phyloP scores from a whole-genome alignment of 2,113 vertebrate genomes.

The Tyto alba region DNA sequence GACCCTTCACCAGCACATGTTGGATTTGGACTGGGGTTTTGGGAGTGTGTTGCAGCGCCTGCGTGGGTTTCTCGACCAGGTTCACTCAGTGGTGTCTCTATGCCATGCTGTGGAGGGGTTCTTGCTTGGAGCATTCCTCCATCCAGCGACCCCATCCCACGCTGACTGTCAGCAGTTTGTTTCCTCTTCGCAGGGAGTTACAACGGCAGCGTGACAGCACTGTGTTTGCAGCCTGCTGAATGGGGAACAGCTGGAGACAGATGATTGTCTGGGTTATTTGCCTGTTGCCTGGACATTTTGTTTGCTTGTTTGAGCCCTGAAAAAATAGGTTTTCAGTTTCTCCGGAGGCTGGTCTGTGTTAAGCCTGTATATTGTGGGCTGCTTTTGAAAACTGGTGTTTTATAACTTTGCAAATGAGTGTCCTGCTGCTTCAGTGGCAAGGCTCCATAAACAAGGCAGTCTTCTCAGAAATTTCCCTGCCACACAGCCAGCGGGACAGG shows the following conservation, averaged over 20 bases:
- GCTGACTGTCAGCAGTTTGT: background rate
- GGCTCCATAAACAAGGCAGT: background rate
- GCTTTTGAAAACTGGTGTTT: slow-evolving; percentile 26
- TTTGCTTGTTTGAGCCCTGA: slow-evolving; percentile 28
- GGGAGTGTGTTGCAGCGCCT: background rate
- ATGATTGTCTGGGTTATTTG: slow-evolving; percentile 52
- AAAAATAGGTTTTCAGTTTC: slow-evolving; percentile 34
- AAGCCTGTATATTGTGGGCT: background rate
- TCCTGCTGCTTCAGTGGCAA: slow-evolving; percentile 17
- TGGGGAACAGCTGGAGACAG: slow-evolving; percentile 51
- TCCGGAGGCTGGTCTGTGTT: background rate
- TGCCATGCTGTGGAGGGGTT: background rate
- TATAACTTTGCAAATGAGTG: slow-evolving; percentile 50
- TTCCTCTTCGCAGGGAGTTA: background rate
- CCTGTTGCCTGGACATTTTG: slow-evolving; percentile 39
- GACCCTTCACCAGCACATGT: background rate
- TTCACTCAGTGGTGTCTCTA: background rate
- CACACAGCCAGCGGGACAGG: background rate
- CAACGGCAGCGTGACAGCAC: background rate
- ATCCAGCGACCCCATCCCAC: background rate
- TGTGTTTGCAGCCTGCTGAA: background rate
- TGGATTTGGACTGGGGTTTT: background rate
- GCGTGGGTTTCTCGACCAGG: background rate
- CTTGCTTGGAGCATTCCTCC: background rate
- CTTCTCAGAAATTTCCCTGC: slow-evolving; percentile 16